Evolutionary conservation across 2,888 invertebrate genomes (phyloP), one percentile per base, ranked within the genome.

Genomic region (Melanchra persicariae): DNA sequence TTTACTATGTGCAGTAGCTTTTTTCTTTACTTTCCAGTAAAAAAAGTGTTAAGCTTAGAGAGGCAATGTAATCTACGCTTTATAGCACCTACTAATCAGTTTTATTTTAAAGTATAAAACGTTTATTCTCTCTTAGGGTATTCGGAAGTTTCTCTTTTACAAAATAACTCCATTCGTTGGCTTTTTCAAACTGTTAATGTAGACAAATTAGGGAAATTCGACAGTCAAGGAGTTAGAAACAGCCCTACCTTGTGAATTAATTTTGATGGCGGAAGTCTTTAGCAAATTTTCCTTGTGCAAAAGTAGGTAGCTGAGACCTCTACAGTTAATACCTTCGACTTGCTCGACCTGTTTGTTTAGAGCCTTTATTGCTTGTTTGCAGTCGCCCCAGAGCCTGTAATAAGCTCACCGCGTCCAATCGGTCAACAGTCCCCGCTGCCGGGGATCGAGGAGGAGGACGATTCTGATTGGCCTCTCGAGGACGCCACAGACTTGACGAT

Each of bases 361-460:
- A 77, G 83, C 71, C 77, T 86, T 87, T 90, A 90, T 91, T 92
- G 83, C 83, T 94, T 94, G 88, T 93, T 92, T 96, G 82, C 96
- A 96, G 89, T 96, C 94, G 92, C 93, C 93, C 94, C 96, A 84
- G 96, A 95, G 90, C 94, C 96, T 81, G 92, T 96, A 88, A 91
- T 95, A 92, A 96, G 92, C 92, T 95, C 96, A 85, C 94, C 97
- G 88, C 93, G 97, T 90, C 95, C 97, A 87, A 92, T 96, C 92
- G 94, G 97, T 90, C 97, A 97, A 95, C 97, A 97, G 84, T 97
- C 98, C 64, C 97, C 98, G 74, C 95, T 98, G 82, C 98, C 98
- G 85, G 98, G 98, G 87, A 98, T 98, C 82, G 97, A 98, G 90
- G 98, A 98, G 91, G 98, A 98, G 92, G 98, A 98, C 93, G 97